These are phyloP conservation scores for Cataglyphis altisquamis DNA, from an alignment of 2,888 invertebrate species.

Conservation along the genomic window DNA sequence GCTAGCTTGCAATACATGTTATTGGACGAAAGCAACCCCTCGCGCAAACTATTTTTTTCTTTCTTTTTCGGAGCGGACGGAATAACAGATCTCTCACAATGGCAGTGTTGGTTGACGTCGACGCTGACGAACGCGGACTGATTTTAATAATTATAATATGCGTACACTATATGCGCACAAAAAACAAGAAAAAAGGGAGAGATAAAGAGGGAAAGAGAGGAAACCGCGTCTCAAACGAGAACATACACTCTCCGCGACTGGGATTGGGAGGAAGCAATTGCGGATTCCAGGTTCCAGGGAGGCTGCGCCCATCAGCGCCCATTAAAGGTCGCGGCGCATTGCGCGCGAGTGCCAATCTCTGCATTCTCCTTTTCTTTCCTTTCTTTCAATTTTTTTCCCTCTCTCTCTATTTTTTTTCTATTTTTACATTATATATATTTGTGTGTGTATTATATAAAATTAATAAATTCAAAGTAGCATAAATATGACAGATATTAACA, in stretches of 20 bases:
- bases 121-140: conserved; percentile 36
- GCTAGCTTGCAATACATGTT: conserved; percentile 15
- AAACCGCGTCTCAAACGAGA: conserved; percentile 48
- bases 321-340: conserved; percentile 80
- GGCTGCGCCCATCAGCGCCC: conserved; percentile 75
- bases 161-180: not conserved
- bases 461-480: not conserved
- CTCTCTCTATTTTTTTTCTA: not conserved
- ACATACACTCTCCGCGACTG: conserved; percentile 59
- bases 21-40: conserved; percentile 47
- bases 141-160: conserved; percentile 36
- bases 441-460: not conserved
- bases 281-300: conserved; percentile 74
- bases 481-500: not conserved
- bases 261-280: conserved; percentile 66
- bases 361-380: conserved; percentile 44
- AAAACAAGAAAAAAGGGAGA: conserved; percentile 8
- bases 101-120: conserved; percentile 32
- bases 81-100: conserved; percentile 23
- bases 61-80: conserved; percentile 14
- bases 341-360: conserved; percentile 66
- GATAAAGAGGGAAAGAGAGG: conserved; percentile 23
- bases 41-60: not conserved
- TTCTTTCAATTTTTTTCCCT: conserved; percentile 50
- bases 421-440: not conserved